Conservation (phyloP, 2,797 vertebrate species). For the Lophotriccus pileatus region DNA sequence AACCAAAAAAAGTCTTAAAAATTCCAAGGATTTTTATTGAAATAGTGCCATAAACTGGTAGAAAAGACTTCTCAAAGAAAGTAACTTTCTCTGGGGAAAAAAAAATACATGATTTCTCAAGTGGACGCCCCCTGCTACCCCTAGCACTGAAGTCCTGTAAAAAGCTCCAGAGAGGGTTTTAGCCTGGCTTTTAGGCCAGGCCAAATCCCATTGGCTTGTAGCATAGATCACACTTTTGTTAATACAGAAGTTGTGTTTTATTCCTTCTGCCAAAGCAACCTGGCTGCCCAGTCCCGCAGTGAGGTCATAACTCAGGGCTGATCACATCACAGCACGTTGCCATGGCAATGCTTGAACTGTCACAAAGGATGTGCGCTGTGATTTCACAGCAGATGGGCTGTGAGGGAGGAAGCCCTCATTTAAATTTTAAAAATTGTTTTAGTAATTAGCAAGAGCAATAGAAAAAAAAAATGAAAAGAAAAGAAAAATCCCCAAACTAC, state of each 20-base stretch:
- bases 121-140: background rate
- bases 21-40: background rate
- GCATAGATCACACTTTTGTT: background rate
- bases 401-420: slow-evolving; percentile 69
- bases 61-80: background rate
- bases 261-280: slow-evolving; percentile 31
- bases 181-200: background rate
- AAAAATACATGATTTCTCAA: background rate
- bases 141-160: background rate
- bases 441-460: slow-evolving; percentile 66
- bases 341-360: slow-evolving; percentile 54
- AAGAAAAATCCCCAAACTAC: slow-evolving; percentile 31
- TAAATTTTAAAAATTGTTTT: slow-evolving; percentile 67
- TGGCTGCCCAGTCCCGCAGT: background rate
- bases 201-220: background rate
- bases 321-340: slow-evolving; percentile 64
- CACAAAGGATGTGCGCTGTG: slow-evolving; percentile 60
- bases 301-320: slow-evolving; percentile 67
- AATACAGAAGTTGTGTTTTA: slow-evolving; percentile 1
- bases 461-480: slow-evolving; percentile 24
- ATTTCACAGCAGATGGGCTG: slow-evolving; percentile 70
- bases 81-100: background rate
- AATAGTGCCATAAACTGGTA: background rate
- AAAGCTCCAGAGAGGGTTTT: background rate
- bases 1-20: too few species aligned